Evolutionary conservation across 1,140 invertebrate species (phyloP).

Genomic region (Drosophila murphyi): DNA sequence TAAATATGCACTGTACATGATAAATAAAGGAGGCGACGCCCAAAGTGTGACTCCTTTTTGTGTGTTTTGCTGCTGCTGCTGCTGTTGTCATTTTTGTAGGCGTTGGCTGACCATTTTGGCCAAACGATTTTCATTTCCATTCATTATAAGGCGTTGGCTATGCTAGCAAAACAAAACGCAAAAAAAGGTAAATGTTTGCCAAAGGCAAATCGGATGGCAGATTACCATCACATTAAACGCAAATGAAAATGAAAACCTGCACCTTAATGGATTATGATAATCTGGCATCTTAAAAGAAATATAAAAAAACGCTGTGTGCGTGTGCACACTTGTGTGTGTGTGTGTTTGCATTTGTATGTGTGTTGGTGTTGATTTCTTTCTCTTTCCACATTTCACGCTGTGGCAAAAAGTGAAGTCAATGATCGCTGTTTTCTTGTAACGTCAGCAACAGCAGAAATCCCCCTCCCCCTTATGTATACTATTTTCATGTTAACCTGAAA

Average conservation of each 20-base stretch:
- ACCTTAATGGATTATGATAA: slow-evolving; percentile 34
- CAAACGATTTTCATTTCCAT: slow-evolving; percentile 44
- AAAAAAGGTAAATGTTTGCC: slow-evolving; percentile 29
- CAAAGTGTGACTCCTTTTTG: slow-evolving; percentile 31
- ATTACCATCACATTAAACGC: slow-evolving; percentile 68
- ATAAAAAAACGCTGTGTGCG: slow-evolving; percentile 1
- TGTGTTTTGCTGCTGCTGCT: slow-evolving; percentile 4
- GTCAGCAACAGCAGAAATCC: slow-evolving; percentile 26
- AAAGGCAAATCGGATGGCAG: slow-evolving; percentile 70
- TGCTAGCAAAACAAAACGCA: slow-evolving; percentile 10
- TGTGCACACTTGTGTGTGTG: neutral
- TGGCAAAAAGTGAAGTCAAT: slow-evolving; percentile 47
- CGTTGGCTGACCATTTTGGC: slow-evolving; percentile 60
- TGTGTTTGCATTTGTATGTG: slow-evolving; percentile 1
- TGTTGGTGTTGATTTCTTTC: slow-evolving; percentile 4
- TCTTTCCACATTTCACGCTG: neutral
- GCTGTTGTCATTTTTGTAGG: slow-evolving; percentile 61
- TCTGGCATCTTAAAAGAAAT: slow-evolving; percentile 29
- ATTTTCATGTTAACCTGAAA: slow-evolving; percentile 61
- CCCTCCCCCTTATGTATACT: slow-evolving; percentile 5
- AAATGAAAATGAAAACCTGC: slow-evolving; percentile 51
- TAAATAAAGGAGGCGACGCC: slow-evolving; percentile 31
- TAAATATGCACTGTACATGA: slow-evolving; percentile 28
- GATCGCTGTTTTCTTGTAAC: slow-evolving; percentile 46
- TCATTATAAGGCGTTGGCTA: slow-evolving; percentile 39